Evolutionary conservation across 2,113 vertebrate genomes (phyloP).

Genomic region (Gulo gulo): DNA sequence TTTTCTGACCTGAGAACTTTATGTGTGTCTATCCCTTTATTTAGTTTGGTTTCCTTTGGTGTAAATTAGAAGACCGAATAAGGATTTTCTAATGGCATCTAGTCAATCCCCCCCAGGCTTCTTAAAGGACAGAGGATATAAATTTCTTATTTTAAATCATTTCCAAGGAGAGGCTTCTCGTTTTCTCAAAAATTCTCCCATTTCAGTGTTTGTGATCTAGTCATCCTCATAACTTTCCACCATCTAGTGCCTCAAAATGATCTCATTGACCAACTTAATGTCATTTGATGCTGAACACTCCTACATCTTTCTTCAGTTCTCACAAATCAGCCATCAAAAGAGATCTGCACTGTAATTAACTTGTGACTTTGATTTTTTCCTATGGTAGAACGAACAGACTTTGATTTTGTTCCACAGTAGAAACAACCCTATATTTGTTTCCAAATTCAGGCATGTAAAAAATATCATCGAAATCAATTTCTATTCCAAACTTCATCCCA

Average conservation of each 20-base stretch:
- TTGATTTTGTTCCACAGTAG: not conserved
- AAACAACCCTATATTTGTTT: conserved; percentile 41
- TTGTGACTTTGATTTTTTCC: not conserved
- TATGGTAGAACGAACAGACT: not conserved
- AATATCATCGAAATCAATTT: conserved; percentile 4
- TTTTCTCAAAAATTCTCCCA: not conserved
- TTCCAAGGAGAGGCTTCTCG: not conserved
- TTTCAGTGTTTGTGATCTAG: not conserved
- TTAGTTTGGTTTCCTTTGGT: not conserved
- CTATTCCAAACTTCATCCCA: not conserved
- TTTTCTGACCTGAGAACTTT: not conserved
- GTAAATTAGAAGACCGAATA: conserved; percentile 18
- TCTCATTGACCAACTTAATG: not conserved
- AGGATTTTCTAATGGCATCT: not conserved
- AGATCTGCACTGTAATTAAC: conserved; percentile 42
- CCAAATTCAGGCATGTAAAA: conserved; percentile 35
- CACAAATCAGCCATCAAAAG: conserved; percentile 39
- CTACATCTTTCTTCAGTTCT: not conserved
- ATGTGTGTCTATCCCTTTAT: not conserved
- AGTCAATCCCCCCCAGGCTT: not conserved
- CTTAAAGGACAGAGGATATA: not conserved
- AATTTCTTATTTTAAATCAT: conserved; percentile 35
- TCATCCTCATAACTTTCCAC: not conserved
- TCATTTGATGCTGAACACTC: not conserved
- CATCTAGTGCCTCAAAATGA: not conserved